Evolutionary conservation across 2,797 vertebrate genomes (phyloP).

Genomic region (Oreortyx pictus): DNA sequence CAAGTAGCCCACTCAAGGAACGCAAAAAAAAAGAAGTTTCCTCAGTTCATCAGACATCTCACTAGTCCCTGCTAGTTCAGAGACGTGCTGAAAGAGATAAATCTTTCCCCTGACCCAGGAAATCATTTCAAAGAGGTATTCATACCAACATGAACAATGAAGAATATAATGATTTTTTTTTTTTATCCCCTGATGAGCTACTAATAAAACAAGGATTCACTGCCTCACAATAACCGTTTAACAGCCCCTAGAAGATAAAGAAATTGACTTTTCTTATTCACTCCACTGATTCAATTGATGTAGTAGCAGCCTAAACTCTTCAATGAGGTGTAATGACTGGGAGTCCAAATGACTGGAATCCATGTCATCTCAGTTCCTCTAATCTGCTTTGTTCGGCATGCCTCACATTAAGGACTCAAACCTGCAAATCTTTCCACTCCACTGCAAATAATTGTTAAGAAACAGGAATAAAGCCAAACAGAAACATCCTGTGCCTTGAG

Average conservation of each 20-base stretch:
- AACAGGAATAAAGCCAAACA: not conserved
- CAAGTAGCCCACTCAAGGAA: not conserved
- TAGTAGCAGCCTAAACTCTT: not conserved
- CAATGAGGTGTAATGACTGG: not conserved
- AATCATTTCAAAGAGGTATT: not conserved
- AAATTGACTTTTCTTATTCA: not conserved
- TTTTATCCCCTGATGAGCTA: not conserved
- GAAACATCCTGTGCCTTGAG: not conserved
- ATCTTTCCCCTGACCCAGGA: not conserved
- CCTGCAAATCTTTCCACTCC: conserved; percentile 1
- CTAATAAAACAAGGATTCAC: not conserved
- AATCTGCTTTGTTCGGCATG: conserved; percentile 33
- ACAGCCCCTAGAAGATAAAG: not conserved
- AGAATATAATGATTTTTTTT: not conserved
- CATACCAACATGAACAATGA: not conserved
- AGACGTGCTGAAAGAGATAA: not conserved
- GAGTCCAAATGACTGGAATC: not conserved
- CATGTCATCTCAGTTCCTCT: conserved; percentile 27
- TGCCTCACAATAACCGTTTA: not conserved
- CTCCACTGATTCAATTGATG: not conserved
- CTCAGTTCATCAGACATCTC: not conserved
- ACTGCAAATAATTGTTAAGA: not conserved
- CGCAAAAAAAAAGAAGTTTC: not conserved
- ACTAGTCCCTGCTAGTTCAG: not conserved
- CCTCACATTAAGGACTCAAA: conserved; percentile 8